Percentiles rank a stretch among this genome's conserved stretches.
These are phyloP conservation scores for Deroplatys truncata DNA, from an alignment of 2,888 invertebrate species.

Conservation along the genomic window DNA sequence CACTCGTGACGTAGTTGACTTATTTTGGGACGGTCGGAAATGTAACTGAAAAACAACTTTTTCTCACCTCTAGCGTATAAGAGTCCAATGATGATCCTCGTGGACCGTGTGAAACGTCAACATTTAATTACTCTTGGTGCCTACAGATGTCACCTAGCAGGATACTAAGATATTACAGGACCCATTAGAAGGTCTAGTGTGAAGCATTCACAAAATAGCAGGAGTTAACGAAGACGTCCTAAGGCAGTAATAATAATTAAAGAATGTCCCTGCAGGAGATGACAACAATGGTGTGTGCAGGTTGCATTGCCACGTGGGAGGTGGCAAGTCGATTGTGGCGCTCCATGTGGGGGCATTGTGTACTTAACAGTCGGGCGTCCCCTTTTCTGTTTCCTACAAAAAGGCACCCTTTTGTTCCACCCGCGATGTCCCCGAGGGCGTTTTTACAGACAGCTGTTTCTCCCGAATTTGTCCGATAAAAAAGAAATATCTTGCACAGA, in stretches of 20 bases:
- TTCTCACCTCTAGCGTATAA: too few species aligned
- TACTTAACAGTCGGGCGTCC: neutral
- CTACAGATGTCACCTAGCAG: too few species aligned
- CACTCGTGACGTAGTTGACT: too few species aligned
- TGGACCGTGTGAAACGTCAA: too few species aligned
- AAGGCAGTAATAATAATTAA: neutral
- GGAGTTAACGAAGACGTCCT: too few species aligned
- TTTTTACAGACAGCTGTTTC: constrained; percentile 17
- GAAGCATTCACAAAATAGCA: too few species aligned
- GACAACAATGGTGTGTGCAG: neutral
- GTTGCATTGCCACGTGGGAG: neutral
- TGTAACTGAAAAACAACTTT: too few species aligned
- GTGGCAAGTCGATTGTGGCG: neutral
- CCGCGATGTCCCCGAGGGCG: constrained; percentile 19
- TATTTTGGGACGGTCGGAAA: too few species aligned
- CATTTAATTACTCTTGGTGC: too few species aligned
- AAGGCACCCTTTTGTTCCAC: constrained; percentile 15
- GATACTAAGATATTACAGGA: too few species aligned
- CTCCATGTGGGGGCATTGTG: neutral
- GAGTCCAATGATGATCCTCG: too few species aligned
- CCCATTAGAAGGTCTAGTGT: too few species aligned
- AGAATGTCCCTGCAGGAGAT: neutral
- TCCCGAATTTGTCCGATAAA: constrained; percentile 14
- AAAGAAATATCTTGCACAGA: neutral
- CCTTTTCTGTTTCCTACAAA: neutral